Evolutionary conservation across 2,113 vertebrate species (phyloP).

Genomic region (Xyrauchen texanus): DNA sequence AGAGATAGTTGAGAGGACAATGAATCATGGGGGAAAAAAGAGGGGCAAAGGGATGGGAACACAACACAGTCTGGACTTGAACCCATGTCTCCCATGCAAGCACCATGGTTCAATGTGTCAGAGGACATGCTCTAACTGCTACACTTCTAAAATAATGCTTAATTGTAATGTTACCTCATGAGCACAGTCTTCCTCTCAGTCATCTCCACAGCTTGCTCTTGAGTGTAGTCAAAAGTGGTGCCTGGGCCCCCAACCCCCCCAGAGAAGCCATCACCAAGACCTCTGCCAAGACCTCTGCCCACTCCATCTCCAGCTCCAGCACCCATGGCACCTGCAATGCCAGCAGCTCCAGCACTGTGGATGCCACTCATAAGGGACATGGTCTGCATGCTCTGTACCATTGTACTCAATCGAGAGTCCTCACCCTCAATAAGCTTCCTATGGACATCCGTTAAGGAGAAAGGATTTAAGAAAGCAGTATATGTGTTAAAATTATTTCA

Average conservation of each 20-base stretch:
- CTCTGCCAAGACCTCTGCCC: constrained; percentile 19
- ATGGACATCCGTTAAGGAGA: constrained; percentile 28
- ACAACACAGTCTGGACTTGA: no score
- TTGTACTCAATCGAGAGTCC: constrained; percentile 69
- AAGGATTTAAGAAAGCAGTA: not conserved
- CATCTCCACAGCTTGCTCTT: constrained; percentile 73
- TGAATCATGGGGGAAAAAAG: no score
- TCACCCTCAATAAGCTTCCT: constrained; percentile 79
- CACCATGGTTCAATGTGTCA: not conserved
- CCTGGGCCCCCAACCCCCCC: constrained; percentile 52
- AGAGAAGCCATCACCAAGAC: constrained; percentile 27
- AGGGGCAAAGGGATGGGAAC: no score
- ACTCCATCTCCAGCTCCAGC: constrained; percentile 15
- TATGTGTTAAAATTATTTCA: not conserved
- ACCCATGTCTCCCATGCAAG: no score
- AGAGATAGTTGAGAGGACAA: no score
- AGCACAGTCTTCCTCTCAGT: constrained; percentile 75
- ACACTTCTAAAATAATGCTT: not conserved
- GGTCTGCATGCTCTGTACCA: constrained; percentile 62
- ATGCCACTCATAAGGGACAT: constrained; percentile 62
- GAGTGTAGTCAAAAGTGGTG: constrained; percentile 53
- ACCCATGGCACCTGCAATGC: not conserved
- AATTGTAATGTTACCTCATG: constrained; percentile 68
- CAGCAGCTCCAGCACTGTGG: constrained; percentile 46
- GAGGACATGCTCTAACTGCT: not conserved